Evolutionary conservation across 1,140 invertebrate genomes (phyloP), one percentile per base, ranked within the genome.

Genomic region (Drosophila teissieri): DNA sequence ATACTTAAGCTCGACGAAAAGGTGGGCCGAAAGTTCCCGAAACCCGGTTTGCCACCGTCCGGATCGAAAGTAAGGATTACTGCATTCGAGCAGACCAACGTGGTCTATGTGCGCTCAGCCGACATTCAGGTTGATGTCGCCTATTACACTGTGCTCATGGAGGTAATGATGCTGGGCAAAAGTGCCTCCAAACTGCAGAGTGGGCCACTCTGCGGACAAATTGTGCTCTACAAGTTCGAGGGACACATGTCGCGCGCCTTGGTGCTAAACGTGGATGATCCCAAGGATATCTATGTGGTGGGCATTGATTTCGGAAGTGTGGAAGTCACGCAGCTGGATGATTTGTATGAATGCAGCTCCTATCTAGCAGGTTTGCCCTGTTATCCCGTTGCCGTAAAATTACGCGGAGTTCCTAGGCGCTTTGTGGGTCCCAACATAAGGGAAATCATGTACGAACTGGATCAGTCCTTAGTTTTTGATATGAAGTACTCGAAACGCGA

Each of bases 271-370:
- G 52, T 67, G 7, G 77, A 80, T 3, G 48, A 89, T 60, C 40
- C 53, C 0, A 24, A 73, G 0, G 51, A 46, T 24, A 86, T 92
- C 8, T 82, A 74, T 53, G 60, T 92, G 15, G 73, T 83, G 12
- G 90, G 73, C 45, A 64, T 92, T 0, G 91, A 92, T 42, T 92
- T 55, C 53, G 91, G 91, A 1, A 92, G 75, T 52, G 48, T 92
- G 17, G 91, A 91, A 45, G 36, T 77, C 10, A 55, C 67, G 27
- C 31, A 52, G 5, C 11, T 90, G 6, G 55, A 75, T 2, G 51
- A 68, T 22, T 69, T 92, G 0, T 75, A 80, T 46, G 63, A 77
- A 17, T 86, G 82, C 6, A 79, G 58, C 17, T 10, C 22, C 3
- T 55, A 76, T 44, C 46, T 89, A 19, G 53, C 64, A 0, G 17